Evolutionary conservation across 2,797 vertebrate genomes (phyloP).

Genomic region (Arrhamphus sclerolepis): DNA sequence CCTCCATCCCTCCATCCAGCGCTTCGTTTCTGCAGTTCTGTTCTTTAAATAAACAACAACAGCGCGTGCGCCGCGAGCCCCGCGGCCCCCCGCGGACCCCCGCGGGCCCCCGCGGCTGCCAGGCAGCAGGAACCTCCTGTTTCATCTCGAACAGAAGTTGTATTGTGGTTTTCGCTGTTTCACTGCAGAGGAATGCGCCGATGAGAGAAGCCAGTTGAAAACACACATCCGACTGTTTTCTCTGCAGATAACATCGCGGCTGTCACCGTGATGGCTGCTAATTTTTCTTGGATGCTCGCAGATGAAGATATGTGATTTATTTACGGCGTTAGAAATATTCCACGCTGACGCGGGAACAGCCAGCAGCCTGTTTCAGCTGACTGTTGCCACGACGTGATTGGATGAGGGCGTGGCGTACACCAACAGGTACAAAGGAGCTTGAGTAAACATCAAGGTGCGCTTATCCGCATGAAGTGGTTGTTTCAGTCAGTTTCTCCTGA

Average conservation of each 20-base stretch:
- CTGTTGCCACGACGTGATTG: no score
- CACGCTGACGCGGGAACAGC: neutral
- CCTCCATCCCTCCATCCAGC: neutral
- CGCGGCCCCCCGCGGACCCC: conserved; percentile 73
- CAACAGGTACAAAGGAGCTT: no score
- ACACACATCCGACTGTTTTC: conserved; percentile 73
- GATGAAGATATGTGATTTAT: conserved; percentile 39
- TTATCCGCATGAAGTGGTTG: no score
- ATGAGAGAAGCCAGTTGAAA: conserved; percentile 75
- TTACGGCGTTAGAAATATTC: conserved; percentile 6
- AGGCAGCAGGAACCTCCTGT: conserved; percentile 85
- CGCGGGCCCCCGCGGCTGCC: conserved; percentile 32
- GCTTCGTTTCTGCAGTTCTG: conserved; percentile 49
- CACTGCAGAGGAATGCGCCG: conserved; percentile 73
- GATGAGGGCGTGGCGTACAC: no score
- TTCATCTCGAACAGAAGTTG: conserved; percentile 82
- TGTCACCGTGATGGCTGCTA: conserved; percentile 62
- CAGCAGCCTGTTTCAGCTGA: neutral
- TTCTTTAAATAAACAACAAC: conserved; percentile 81
- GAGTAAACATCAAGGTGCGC: no score
- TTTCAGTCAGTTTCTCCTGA: no score
- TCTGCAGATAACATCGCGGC: conserved; percentile 47
- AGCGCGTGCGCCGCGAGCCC: conserved; percentile 79
- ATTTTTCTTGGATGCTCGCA: conserved; percentile 35
- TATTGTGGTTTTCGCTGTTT: conserved; percentile 77